Evolutionary conservation across 2,797 vertebrate species (phyloP), one percentile per base, ranked within the genome.

Genomic region (Crax fasciolata): DNA sequence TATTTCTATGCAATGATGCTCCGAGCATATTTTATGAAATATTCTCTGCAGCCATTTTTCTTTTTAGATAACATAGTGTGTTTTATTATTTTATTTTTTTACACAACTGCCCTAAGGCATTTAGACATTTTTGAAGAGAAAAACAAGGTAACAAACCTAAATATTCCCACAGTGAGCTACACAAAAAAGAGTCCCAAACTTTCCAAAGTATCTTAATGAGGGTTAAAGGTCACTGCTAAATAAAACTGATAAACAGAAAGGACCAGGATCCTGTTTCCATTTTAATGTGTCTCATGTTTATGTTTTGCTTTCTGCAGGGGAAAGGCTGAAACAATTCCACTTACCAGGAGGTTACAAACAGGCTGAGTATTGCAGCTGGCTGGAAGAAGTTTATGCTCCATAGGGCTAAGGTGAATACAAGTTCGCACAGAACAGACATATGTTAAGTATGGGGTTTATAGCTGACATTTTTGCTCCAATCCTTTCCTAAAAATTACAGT

Each of bases 181-280:
- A 94, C 92, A 93, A 93, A 92, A 95, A 55, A 18, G 70, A 97
- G 93, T 90, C 95, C 87, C 90, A 97, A 97, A 97, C 96, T 96
- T 97, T 97, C 96, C 96, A 68, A 94, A 97, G 92, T 96, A 96
- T 96, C 97, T 98, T 98, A 98, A 98, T 97, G 96, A 98, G 97
- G 97, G 97, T 97, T 97, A 98, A 97, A 97, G 98, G 98, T 98
- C 97, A 96, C 81, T 93, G 95, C 97, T 98, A 98, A 98, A 97
- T 97, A 98, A 97, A 97, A 97, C 98, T 96, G 95, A 97, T 97
- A 97, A 97, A 96, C 96, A 97, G 97, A 97, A 97, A 98, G 94
- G 96, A 96, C 77, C 94, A 94, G 97, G 98, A 98, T 98, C 98
- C 97, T 98, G 98, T 98, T 98, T 98, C 98, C 98, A 98, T 98